Percentiles rank a stretch among this genome's conserved stretches.
phyloP scores from a whole-genome alignment of 1,140 invertebrate genomes.

The Chrysomallon squamiferum region DNA sequence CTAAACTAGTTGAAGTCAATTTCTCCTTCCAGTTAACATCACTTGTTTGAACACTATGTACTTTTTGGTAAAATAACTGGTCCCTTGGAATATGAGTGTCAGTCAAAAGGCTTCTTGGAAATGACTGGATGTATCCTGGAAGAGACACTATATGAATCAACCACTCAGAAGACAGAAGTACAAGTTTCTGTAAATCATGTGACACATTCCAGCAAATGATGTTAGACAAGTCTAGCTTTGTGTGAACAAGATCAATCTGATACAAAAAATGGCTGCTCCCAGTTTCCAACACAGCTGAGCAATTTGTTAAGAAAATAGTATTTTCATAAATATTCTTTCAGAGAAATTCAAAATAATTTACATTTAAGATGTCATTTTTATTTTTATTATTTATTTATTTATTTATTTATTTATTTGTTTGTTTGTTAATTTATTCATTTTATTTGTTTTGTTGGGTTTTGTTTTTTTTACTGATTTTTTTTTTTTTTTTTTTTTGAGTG shows the following conservation, averaged over 20 bases:
- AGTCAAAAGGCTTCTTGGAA: constrained; percentile 9
- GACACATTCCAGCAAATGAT: constrained; percentile 27
- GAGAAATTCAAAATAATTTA: not conserved
- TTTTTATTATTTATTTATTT: not conserved
- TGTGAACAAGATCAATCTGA: constrained; percentile 17
- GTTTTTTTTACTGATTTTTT: not conserved
- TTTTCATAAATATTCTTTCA: not conserved
- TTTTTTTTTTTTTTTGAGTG: no score
- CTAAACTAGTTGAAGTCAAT: constrained; percentile 21
- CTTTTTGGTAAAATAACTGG: constrained; percentile 8
- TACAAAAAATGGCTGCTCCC: constrained; percentile 8
- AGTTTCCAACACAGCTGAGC: constrained; percentile 19
- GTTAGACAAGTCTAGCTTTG: constrained; percentile 11
- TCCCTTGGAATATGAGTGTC: not conserved
- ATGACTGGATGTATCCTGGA: constrained; percentile 13
- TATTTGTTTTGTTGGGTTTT: not conserved
- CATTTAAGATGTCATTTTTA: not conserved
- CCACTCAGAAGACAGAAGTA: constrained; percentile 26
- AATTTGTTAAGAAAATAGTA: constrained; percentile 16
- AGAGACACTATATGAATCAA: constrained; percentile 17
- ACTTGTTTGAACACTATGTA: constrained; percentile 27
- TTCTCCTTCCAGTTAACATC: constrained; percentile 37
- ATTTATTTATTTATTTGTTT: not conserved
- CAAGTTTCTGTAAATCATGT: constrained; percentile 21
- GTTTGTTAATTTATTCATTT: not conserved